Evolutionary conservation across 1,140 invertebrate species (phyloP).

Genomic region (Drosophila jambulina): DNA sequence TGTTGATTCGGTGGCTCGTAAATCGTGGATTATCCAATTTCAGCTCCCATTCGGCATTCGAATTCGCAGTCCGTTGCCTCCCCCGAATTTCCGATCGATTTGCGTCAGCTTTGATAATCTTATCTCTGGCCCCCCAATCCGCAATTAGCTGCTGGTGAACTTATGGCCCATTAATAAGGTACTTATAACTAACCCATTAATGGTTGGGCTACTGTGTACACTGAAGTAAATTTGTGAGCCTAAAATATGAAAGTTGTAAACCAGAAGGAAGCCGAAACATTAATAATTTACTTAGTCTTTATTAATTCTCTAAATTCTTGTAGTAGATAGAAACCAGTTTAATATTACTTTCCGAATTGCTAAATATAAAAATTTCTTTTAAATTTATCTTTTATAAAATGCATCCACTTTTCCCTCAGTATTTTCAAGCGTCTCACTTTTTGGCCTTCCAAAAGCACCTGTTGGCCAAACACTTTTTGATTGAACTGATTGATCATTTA

Average conservation of each 20-base stretch:
- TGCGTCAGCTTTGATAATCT: constrained; percentile 40
- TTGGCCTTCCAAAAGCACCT: constrained; percentile 5
- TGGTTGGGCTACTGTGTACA: not conserved
- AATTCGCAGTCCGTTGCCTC: not conserved
- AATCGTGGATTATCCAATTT: constrained; percentile 32
- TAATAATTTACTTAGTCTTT: rapidly evolving
- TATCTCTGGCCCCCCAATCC: constrained; percentile 20
- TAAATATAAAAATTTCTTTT: not conserved
- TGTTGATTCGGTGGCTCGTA: constrained; percentile 39
- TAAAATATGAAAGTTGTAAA: not conserved
- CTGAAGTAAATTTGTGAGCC: not conserved
- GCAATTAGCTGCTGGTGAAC: constrained; percentile 41
- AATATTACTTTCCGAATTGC: not conserved
- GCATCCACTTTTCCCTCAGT: not conserved
- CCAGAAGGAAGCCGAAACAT: not conserved
- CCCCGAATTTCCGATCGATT: constrained; percentile 35
- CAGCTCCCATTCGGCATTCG: constrained; percentile 1
- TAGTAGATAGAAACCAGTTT: not conserved
- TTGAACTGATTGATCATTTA: constrained; percentile 25
- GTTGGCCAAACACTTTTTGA: constrained; percentile 30
- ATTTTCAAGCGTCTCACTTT: not conserved
- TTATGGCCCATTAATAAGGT: constrained; percentile 40
- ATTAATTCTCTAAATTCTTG: not conserved
- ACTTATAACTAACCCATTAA: constrained; percentile 33
- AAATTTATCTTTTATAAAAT: not conserved